Percentiles rank a stretch among this genome's conserved stretches.
Conservation (phyloP, 1,140 invertebrate genomes). For the Sipha flava region DNA sequence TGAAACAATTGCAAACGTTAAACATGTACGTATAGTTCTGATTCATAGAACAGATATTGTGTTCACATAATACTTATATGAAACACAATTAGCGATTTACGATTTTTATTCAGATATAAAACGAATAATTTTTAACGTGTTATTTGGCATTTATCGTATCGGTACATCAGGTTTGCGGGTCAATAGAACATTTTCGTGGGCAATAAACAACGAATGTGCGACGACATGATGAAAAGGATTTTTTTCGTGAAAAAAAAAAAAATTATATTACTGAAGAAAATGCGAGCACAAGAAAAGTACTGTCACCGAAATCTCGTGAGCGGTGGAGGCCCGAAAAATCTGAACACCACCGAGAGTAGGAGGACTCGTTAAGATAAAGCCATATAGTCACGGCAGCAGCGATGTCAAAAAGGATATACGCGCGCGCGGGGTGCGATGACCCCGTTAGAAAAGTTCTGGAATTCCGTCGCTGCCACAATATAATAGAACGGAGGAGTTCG, state of each 20-base stretch:
- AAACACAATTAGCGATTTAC: no score
- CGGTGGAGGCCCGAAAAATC: neutral
- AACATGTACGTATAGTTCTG: no score
- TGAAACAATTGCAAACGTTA: no score
- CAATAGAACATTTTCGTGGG: neutral
- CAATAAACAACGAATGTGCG: neutral
- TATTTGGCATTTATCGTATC: neutral
- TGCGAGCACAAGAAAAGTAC: neutral
- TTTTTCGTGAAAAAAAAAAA: neutral
- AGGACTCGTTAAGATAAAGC: no score
- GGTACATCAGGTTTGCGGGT: neutral
- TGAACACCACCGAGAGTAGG: no score
- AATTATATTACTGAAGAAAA: neutral
- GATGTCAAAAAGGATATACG: neutral
- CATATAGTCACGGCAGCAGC: no score
- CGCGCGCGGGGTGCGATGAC: neutral
- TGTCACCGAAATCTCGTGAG: neutral
- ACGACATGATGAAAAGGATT: neutral
- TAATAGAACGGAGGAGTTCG: no score
- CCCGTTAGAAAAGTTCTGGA: constrained; percentile 23
- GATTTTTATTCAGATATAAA: no score
- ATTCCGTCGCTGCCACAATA: neutral
- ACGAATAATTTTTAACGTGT: no score
- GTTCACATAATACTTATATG: no score
- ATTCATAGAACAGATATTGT: no score